phyloP scores from a whole-genome alignment of 2,113 vertebrate genomes.

The Piprites chloris region DNA sequence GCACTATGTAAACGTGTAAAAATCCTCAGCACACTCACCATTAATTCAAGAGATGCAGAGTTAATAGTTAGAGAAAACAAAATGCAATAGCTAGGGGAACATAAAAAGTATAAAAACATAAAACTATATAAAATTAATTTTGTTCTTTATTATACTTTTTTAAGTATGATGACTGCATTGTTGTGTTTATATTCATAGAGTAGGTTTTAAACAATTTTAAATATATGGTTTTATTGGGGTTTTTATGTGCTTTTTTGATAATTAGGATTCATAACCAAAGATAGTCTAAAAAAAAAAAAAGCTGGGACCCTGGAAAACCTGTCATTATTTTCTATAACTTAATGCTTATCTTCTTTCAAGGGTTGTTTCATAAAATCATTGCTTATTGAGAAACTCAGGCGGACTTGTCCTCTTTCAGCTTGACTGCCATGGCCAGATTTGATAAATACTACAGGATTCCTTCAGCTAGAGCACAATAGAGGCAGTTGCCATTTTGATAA shows the following conservation, averaged over 20 bases:
- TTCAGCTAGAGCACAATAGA: neutral
- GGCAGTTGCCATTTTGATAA: conserved; percentile 39
- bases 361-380: neutral
- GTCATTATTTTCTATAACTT: neutral
- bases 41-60: neutral
- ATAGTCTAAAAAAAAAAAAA: neutral
- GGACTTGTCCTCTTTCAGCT: neutral
- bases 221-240: neutral
- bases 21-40: neutral
- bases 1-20: neutral
- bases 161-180: neutral
- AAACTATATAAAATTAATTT: neutral
- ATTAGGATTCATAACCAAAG: neutral
- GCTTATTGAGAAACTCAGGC: neutral
- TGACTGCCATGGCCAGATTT: neutral
- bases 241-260: neutral
- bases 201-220: neutral
- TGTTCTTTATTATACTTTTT: neutral
- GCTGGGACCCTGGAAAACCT: neutral
- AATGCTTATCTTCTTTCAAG: neutral
- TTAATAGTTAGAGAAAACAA: neutral
- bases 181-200: neutral
- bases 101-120: no score
- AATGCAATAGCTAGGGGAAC: neutral
- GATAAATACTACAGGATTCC: neutral